Base-by-base conservation (phyloP, 1,140 invertebrate species). In the Archivesica marissinica region DNA sequence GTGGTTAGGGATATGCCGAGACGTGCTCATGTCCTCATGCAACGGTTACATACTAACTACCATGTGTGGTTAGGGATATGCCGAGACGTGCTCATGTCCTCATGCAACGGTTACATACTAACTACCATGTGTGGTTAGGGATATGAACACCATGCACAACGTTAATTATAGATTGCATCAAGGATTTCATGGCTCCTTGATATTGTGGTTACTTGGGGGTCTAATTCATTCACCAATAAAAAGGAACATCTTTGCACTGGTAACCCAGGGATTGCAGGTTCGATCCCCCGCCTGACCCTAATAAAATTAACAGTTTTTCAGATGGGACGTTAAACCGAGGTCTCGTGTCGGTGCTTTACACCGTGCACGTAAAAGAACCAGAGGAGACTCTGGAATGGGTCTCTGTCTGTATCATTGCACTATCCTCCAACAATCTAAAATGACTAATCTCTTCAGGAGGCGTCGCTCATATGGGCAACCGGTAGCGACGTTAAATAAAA, bases 151-250 rank as follows among this genome's bases (percentile, higher is more conserved):
- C 54, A 28, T 59, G 54, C 54, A 59, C 33, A 4, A 64, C 38
- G 30, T 17, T 64, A 2, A 64, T 64, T 64, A 20, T 35, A 33
- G n/a, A 25, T 64, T 64, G 38, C 59, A 64, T 64, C 33, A 64
- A 33, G 59, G 59, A 64, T 64, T n/a, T 64, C 33, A 64, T 64
- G 59, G 59, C 30, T 33, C 30, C 59, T 25, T 64, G 38, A 64
- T 35, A 35, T 64, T 64, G 59, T 64, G 59, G 59, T 64, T 64
- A n/a, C n/a, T 64, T 64, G 15, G 59, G 59, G 59, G 25, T 64
- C 59, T 64, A 20, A 30, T 25, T 64, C n/a, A 64, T 33, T 64
- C 38, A 64, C 59, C n/a, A 64, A 20, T 2, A 9, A 59, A 28
- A n/a, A 28, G 2, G 3, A 28, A 59, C 2, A 7, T 35, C 20